Evolutionary conservation across 2,888 invertebrate genomes (phyloP).

Genomic region (Leucoma salicis): DNA sequence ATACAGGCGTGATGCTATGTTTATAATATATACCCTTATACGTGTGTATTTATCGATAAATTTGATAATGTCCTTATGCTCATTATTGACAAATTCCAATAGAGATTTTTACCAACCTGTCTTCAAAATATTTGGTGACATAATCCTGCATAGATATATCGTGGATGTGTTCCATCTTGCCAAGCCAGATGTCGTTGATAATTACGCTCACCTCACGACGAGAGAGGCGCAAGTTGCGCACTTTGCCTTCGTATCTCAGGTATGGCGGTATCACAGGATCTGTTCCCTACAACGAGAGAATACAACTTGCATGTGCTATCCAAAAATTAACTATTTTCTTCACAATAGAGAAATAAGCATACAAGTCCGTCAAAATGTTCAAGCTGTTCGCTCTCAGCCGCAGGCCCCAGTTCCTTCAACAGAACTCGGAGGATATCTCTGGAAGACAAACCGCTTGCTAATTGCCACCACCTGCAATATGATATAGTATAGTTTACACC

Average conservation of each 20-base stretch:
- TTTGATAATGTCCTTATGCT: too few relatives aligned
- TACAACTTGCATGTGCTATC: too few relatives aligned
- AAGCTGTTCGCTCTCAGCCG: slow-evolving; percentile 68
- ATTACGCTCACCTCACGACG: slow-evolving; percentile 73
- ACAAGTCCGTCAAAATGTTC: slow-evolving; percentile 77
- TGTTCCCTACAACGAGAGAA: slow-evolving; percentile 57
- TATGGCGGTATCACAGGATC: slow-evolving; percentile 70
- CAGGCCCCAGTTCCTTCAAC: slow-evolving; percentile 73
- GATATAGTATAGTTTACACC: too few relatives aligned
- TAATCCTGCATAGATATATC: slow-evolving; percentile 67
- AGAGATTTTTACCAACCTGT: slow-evolving; percentile 45
- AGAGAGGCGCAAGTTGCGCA: slow-evolving; percentile 75
- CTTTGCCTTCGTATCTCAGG: slow-evolving; percentile 66
- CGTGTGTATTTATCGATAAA: too few relatives aligned
- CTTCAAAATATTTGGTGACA: slow-evolving; percentile 71
- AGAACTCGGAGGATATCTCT: slow-evolving; percentile 65
- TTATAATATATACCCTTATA: too few relatives aligned
- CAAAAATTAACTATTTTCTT: too few relatives aligned
- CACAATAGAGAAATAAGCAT: slow-evolving; percentile 15
- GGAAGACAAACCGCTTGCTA: slow-evolving; percentile 65
- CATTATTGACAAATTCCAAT: too few relatives aligned
- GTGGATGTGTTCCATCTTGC: slow-evolving; percentile 42
- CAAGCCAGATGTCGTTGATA: slow-evolving; percentile 74
- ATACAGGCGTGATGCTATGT: too few relatives aligned
- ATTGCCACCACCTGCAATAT: slow-evolving; percentile 65